Evolutionary conservation across 2,113 vertebrate genomes (phyloP).

Genomic region (Eudorcas thomsonii): DNA sequence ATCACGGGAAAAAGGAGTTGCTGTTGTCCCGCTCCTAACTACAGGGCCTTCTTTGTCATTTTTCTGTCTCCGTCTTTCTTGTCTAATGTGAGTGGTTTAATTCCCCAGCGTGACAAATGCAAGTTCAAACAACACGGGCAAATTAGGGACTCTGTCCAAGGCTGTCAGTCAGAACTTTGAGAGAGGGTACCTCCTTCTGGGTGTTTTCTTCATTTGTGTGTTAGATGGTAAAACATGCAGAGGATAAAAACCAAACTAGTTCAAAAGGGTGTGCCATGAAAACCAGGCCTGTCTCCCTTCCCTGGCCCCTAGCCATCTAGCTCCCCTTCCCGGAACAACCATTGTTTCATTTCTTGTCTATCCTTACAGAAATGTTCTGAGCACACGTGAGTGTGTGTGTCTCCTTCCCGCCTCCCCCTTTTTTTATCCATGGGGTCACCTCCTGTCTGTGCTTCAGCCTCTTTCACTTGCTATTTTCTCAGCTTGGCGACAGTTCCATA

Average conservation of each 20-base stretch:
- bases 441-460: background rate
- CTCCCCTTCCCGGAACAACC: background rate
- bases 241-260: background rate
- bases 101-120: background rate
- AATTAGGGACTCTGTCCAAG: background rate
- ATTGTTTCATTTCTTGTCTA: background rate
- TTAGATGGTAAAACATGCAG: background rate
- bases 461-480: background rate
- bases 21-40: background rate
- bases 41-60: background rate
- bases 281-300: background rate
- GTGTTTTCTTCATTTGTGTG: background rate
- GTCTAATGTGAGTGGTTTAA: background rate
- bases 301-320: background rate
- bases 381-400: fast-evolving
- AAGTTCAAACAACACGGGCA: background rate
- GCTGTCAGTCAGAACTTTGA: background rate
- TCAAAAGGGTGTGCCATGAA: background rate
- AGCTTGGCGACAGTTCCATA: fast-evolving
- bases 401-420: background rate
- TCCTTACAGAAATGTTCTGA: background rate
- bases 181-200: background rate
- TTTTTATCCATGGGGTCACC: background rate
- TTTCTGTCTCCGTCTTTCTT: background rate
- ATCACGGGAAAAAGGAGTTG: background rate